These are phyloP conservation scores for Luscinia megarhynchos DNA, from an alignment of 2,797 vertebrate species.

Conservation along the genomic window DNA sequence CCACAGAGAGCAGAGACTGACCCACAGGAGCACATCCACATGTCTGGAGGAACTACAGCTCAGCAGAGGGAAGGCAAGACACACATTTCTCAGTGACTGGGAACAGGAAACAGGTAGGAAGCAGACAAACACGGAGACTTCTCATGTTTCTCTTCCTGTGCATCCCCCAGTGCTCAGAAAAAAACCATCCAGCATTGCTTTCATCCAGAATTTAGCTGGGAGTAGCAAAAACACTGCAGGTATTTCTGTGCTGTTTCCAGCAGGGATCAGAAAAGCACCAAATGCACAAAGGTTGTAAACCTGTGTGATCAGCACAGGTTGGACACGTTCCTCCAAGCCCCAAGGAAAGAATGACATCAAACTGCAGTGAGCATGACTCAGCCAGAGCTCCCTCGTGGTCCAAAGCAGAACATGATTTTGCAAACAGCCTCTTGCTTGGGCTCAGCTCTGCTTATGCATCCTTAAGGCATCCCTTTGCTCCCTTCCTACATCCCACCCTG, in stretches of 20 bases:
- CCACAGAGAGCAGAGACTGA: neutral
- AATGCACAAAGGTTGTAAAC: neutral
- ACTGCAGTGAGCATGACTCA: neutral
- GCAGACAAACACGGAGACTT: neutral
- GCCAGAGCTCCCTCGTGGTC: neutral
- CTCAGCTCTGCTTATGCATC: neutral
- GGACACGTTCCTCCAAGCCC: neutral
- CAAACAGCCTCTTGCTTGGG: fast-evolving
- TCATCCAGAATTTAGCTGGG: neutral
- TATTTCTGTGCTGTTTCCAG: neutral
- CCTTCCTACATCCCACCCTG: neutral
- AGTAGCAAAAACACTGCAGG: neutral
- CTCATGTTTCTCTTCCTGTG: constrained; percentile 11
- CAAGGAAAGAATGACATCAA: neutral
- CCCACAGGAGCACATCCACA: neutral
- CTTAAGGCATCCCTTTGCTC: neutral
- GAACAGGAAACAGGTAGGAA: neutral
- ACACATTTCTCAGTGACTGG: neutral
- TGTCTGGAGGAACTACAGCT: neutral
- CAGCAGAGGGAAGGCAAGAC: neutral
- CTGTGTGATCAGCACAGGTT: neutral
- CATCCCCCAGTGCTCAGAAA: neutral
- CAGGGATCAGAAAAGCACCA: neutral
- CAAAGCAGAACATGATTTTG: neutral
- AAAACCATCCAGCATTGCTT: neutral